Conservation (phyloP, 2,888 invertebrate species). For the Pseudeuparius sepicola region DNA sequence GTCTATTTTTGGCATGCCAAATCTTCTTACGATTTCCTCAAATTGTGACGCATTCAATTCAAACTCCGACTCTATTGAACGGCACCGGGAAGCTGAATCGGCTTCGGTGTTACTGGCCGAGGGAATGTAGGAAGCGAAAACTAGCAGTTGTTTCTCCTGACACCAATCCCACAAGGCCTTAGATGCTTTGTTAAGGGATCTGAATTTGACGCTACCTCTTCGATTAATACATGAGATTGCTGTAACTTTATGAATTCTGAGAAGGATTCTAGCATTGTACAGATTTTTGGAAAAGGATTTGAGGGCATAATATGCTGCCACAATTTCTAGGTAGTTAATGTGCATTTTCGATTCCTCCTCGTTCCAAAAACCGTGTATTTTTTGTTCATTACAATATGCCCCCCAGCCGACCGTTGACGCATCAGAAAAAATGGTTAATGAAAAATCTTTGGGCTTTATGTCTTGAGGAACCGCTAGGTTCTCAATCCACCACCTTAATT, state of each 20-base stretch:
- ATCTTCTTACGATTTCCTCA: slow-evolving; percentile 16
- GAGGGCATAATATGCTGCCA: slow-evolving; percentile 10
- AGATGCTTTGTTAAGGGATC: slow-evolving; percentile 3
- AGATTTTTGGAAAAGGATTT: slow-evolving; percentile 12
- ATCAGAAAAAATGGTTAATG: slow-evolving; percentile 4
- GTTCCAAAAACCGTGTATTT: slow-evolving; percentile 13
- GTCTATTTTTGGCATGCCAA: slow-evolving; percentile 23
- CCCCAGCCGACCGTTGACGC: slow-evolving; percentile 9
- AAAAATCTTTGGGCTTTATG: slow-evolving; percentile 2
- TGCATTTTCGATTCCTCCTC: slow-evolving; percentile 2
- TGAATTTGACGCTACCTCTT: slow-evolving; percentile 9
- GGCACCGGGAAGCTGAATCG: slow-evolving; percentile 9
- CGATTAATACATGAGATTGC: slow-evolving; percentile 16
- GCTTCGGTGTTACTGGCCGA: slow-evolving; percentile 13
- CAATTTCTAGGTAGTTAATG: slow-evolving; percentile 11
- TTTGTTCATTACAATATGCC: slow-evolving; percentile 3
- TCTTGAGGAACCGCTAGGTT: neutral
- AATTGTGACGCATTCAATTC: slow-evolving; percentile 11
- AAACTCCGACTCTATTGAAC: slow-evolving; percentile 10
- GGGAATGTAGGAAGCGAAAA: slow-evolving; percentile 14
- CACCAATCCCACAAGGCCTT: slow-evolving; percentile 14
- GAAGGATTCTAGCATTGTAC: slow-evolving; percentile 10
- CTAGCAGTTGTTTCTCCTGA: slow-evolving; percentile 12
- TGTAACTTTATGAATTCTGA: slow-evolving; percentile 15
- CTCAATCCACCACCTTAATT: slow-evolving; percentile 9